Base-by-base conservation (phyloP, 2,888 invertebrate genomes). In the Pollenia griseotomentosa region DNA sequence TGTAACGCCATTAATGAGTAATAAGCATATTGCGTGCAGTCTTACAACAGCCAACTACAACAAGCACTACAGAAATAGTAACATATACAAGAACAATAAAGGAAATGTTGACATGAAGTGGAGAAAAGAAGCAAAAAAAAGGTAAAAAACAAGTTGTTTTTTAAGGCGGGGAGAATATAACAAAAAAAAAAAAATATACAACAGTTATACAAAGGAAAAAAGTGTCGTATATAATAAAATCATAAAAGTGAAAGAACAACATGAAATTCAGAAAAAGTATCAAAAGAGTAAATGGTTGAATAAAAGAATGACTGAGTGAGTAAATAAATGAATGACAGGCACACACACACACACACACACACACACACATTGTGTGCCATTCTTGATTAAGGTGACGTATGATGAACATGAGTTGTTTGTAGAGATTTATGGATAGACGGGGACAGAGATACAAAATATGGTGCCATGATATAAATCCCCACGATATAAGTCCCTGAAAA, bases 11-110 rank as follows among this genome's bases (percentile, higher is more conserved):
- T 91, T 90, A 92, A 91, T 91, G 91, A 91, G 89, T 92, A 91
- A 90, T 91, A 90, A 92, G 90, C 89, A 90, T 90, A 91, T 91
- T 90, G 92, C 91, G 91, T 92, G 92, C 88, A 78, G 73, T 16
- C 44, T 61, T 81, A 70, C 74, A 77, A 51, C 44, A 48, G 74
- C 81, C 55, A 55, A 78, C 61, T 33, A 63, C 61, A 81, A 57
- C 19, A 19, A n/a, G 5, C 23, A 53, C 10, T 48, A 51, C 40
- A 74, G 16, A 33, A 65, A 46, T n/a, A 65, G 23, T 46, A 59
- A 77, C 57, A 46, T 63, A 40, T 33, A 73, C 42, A 55, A 44
- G 12, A 75, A 75, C 33, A 59, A 65, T 48, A 55, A 77, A 73
- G 53, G 19, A 65, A 65, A 40, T 63, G 53, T 19, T 55, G 48